Percentiles rank a stretch among this genome's conserved stretches.
Conservation (phyloP, 2,113 vertebrate genomes). For the Camelus bactrianus region DNA sequence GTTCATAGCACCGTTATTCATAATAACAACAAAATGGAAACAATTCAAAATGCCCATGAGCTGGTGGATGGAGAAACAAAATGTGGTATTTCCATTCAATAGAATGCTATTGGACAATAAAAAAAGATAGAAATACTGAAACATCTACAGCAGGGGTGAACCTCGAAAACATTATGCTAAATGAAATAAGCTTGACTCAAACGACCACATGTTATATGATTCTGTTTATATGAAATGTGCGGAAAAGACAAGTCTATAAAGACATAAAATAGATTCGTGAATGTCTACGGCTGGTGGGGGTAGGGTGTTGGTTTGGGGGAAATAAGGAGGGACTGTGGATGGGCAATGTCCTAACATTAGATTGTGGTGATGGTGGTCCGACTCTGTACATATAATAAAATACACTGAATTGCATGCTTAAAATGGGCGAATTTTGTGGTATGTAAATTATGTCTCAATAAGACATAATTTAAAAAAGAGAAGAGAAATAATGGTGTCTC, state of each 20-base stretch:
- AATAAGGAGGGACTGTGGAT: not conserved
- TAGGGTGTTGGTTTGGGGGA: fast-evolving
- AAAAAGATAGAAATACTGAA: not conserved
- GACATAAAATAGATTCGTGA: not conserved
- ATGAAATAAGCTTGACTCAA: not conserved
- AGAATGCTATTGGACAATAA: not conserved
- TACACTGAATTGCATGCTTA: not conserved
- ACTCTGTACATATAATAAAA: not conserved
- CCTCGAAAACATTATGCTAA: not conserved
- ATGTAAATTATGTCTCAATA: not conserved
- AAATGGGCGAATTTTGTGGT: not conserved
- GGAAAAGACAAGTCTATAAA: not conserved
- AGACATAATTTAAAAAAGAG: not conserved
- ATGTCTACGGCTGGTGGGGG: too few species aligned
- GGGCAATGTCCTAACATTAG: not conserved
- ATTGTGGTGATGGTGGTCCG: not conserved
- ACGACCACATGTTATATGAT: not conserved
- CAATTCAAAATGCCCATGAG: not conserved
- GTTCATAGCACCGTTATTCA: not conserved
- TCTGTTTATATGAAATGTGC: not conserved
- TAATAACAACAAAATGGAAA: not conserved
- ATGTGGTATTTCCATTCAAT: not conserved
- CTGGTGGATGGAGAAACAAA: not conserved
- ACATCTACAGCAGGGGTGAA: not conserved
- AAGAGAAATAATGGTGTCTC: not conserved